Evolutionary conservation across 2,888 invertebrate species (phyloP).

Genomic region (Trissolcus brochymenae): DNA sequence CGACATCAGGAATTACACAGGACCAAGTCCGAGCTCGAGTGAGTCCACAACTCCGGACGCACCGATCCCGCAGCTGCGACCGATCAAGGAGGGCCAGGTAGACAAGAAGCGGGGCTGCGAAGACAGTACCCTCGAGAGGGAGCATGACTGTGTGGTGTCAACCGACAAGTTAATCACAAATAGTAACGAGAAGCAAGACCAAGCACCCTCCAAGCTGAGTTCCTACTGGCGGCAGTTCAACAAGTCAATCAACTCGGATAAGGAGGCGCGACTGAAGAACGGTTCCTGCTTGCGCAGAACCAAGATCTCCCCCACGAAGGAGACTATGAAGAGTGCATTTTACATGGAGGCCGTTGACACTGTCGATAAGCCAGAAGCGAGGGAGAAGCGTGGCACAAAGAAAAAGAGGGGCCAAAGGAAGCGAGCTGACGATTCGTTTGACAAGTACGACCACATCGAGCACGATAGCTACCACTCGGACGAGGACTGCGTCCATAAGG

Average conservation of each 20-base stretch:
- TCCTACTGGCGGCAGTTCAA: slow-evolving; percentile 71
- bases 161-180: slow-evolving; percentile 66
- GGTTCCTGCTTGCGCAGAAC: slow-evolving; percentile 71
- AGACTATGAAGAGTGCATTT: slow-evolving; percentile 70
- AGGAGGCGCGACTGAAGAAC: slow-evolving; percentile 50
- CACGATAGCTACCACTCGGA: slow-evolving; percentile 66
- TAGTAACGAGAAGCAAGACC: slow-evolving; percentile 62
- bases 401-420: slow-evolving; percentile 5
- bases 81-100: slow-evolving; percentile 79
- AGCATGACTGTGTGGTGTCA: slow-evolving; percentile 51
- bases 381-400: slow-evolving; percentile 8
- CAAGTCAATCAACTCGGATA: slow-evolving; percentile 65
- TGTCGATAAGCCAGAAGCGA: slow-evolving; percentile 1
- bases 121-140: slow-evolving; percentile 73
- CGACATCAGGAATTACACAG: slow-evolving; percentile 86
- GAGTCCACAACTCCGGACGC: slow-evolving; percentile 81
- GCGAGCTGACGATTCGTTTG: slow-evolving; percentile 57
- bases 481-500: slow-evolving; percentile 51
- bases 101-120: slow-evolving; percentile 72
- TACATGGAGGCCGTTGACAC: slow-evolving; percentile 56
- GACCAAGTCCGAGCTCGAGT: slow-evolving; percentile 79
- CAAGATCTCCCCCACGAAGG: slow-evolving; percentile 74
- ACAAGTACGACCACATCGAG: slow-evolving; percentile 59
- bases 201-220: slow-evolving; percentile 66
- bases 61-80: slow-evolving; percentile 78